Conservation (phyloP, 2,888 invertebrate species). For the Melolontha melolontha region DNA sequence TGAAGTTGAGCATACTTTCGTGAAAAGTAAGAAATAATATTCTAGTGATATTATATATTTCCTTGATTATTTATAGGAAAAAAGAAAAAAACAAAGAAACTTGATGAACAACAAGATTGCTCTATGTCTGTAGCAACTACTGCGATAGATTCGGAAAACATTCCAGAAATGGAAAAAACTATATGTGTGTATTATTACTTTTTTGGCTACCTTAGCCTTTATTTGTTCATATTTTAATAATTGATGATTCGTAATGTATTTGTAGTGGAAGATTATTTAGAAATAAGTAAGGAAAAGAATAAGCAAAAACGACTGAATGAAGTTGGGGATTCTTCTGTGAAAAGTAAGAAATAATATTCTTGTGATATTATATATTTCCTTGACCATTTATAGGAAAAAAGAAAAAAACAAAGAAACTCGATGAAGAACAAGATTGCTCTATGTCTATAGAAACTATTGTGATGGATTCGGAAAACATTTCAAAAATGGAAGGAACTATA, state of each 20-base stretch:
- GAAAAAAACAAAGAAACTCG: constrained; percentile 55
- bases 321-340: neutral
- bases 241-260: constrained; percentile 52
- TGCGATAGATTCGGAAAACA: constrained; percentile 45
- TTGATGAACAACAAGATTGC: constrained; percentile 47
- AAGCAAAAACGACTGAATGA: constrained; percentile 2
- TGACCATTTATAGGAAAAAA: constrained; percentile 51
- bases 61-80: constrained; percentile 50
- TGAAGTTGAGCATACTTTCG: neutral
- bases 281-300: no score
- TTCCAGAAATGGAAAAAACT: constrained; percentile 51
- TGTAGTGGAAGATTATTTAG: no score
- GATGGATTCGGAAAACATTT: constrained; percentile 47
- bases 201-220: no score
- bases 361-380: neutral
- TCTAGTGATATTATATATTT: neutral
- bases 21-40: constrained; percentile 6
- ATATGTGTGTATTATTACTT: no score
- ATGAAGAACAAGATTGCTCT: constrained; percentile 44
- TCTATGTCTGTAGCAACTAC: constrained; percentile 44
- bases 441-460: constrained; percentile 45
- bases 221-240: neutral
- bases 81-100: constrained; percentile 55
- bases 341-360: constrained; percentile 6
- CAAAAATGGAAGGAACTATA: constrained; percentile 49